Evolutionary conservation across 2,888 invertebrate genomes (phyloP).

Genomic region (Hemistola chrysoprasaria): DNA sequence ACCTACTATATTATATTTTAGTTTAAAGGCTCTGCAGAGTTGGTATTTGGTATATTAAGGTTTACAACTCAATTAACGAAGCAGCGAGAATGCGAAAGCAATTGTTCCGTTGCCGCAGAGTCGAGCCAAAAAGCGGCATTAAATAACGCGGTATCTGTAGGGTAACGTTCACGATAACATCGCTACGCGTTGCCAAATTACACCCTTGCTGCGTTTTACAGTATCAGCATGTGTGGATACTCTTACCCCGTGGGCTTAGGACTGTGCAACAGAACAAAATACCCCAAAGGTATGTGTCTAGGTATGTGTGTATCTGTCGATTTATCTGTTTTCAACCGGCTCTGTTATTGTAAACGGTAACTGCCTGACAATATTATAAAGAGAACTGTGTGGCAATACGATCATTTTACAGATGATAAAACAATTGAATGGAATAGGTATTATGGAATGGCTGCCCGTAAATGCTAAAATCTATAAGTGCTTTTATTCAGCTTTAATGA

Average conservation of each 20-base stretch:
- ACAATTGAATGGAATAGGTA: conserved; percentile 3
- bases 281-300: no score
- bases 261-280: conserved; percentile 7
- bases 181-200: conserved; percentile 74
- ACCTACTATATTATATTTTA: no score
- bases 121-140: conserved; percentile 69
- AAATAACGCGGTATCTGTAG: conserved; percentile 75
- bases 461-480: conserved; percentile 6
- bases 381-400: conserved; percentile 7
- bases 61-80: conserved; percentile 40
- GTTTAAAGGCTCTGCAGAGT: no score
- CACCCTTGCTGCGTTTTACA: conserved; percentile 71
- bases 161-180: conserved; percentile 71
- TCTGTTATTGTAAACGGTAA: conserved; percentile 14
- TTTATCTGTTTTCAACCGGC: conserved; percentile 15
- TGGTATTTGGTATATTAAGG: no score
- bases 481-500: conserved; percentile 1
- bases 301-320: conserved; percentile 4
- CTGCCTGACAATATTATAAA: conserved; percentile 14
- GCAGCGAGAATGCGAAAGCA: conserved; percentile 42
- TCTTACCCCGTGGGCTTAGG: conserved; percentile 18
- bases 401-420: conserved; percentile 12
- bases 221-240: conserved; percentile 45
- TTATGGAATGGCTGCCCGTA: conserved; percentile 1
- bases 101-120: conserved; percentile 48